Evolutionary conservation across 2,888 invertebrate species (phyloP).

Genomic region (Malacosoma neustria): DNA sequence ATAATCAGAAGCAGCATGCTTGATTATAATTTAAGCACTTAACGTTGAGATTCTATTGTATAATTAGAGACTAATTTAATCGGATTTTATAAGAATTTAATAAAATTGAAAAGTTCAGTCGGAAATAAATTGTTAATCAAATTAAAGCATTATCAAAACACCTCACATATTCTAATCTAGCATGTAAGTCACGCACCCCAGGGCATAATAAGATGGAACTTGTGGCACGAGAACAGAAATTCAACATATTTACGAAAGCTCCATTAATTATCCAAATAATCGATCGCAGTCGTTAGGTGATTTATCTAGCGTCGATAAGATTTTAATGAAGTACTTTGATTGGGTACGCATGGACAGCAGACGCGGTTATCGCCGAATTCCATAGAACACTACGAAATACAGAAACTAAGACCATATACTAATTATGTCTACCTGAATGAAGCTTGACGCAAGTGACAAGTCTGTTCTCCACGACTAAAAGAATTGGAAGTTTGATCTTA

Average conservation of each 20-base stretch:
- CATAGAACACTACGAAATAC: too few species aligned
- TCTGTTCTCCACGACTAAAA: too few species aligned
- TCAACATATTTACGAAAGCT: slow-evolving; percentile 60
- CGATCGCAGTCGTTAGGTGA: slow-evolving; percentile 71
- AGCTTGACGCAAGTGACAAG: too few species aligned
- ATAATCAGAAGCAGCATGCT: too few species aligned
- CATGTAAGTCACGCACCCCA: slow-evolving; percentile 26
- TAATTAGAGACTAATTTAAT: too few species aligned
- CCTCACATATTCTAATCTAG: slow-evolving; percentile 16
- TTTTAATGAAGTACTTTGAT: slow-evolving; percentile 76
- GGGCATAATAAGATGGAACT: slow-evolving; percentile 31
- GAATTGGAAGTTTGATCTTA: too few species aligned
- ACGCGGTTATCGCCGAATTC: slow-evolving; percentile 53
- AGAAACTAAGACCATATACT: too few species aligned
- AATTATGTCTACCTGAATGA: too few species aligned
- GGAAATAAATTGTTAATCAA: not conserved
- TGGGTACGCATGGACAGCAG: slow-evolving; percentile 63
- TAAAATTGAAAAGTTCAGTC: too few species aligned
- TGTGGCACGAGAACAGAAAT: slow-evolving; percentile 48
- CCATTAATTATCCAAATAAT: slow-evolving; percentile 73
- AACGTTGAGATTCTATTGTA: too few species aligned
- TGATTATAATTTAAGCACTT: too few species aligned
- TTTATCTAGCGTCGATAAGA: slow-evolving; percentile 73
- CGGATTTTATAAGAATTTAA: too few species aligned
- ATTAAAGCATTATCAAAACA: not conserved